These are phyloP conservation scores for Colletes latitarsis DNA, from an alignment of 1,140 invertebrate species.

Conservation along the genomic window DNA sequence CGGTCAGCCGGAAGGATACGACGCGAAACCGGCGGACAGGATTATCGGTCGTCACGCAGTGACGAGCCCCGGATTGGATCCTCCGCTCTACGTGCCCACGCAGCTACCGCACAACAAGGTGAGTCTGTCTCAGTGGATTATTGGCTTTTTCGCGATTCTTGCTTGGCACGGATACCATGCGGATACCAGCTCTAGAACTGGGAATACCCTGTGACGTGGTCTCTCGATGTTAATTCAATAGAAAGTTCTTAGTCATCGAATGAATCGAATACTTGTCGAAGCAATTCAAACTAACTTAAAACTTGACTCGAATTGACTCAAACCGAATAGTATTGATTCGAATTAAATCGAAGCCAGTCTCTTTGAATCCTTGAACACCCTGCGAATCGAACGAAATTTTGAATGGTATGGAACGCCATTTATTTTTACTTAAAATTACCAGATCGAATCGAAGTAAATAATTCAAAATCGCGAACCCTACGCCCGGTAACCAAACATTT, in stretches of 20 bases:
- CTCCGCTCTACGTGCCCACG: constrained; percentile 88
- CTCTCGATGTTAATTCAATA: neutral
- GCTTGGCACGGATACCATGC: too few relatives aligned
- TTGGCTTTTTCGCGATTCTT: constrained; percentile 1
- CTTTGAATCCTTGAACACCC: too few relatives aligned
- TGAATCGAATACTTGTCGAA: too few relatives aligned
- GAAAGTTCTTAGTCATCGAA: neutral
- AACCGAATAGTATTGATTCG: too few relatives aligned
- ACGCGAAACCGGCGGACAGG: constrained; percentile 85
- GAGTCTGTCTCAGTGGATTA: constrained; percentile 58
- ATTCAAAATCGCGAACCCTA: constrained; percentile 5
- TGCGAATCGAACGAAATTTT: too few relatives aligned
- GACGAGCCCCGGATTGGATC: constrained; percentile 85
- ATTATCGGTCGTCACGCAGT: constrained; percentile 87
- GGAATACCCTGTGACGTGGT: too few relatives aligned
- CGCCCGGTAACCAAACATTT: constrained; percentile 14
- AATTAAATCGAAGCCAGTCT: too few relatives aligned
- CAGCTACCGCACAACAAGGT: constrained; percentile 79
- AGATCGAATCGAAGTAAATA: neutral
- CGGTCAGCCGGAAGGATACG: constrained; percentile 86
- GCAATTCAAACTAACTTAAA: too few relatives aligned
- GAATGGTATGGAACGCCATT: too few relatives aligned
- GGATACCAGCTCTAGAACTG: neutral
- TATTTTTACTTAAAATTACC: too few relatives aligned
- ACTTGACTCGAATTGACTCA: too few relatives aligned